Evolutionary conservation across 1,140 invertebrate species (phyloP).

Genomic region (Macrobrachium rosenbergii): DNA sequence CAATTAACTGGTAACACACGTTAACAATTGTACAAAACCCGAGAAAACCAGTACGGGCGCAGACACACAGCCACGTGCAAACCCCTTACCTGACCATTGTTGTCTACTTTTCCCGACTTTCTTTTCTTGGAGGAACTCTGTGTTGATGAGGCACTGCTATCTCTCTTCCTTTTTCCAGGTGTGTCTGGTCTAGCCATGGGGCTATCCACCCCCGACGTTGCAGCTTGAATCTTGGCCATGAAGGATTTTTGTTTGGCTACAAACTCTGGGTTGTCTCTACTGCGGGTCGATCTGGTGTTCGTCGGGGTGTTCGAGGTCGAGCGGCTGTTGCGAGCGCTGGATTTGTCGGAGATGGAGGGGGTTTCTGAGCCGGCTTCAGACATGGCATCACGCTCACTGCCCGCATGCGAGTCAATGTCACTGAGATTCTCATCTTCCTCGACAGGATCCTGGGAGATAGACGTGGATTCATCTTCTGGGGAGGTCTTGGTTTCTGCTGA

Average conservation of each 20-base stretch:
- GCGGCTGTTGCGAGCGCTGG: slow-evolving; percentile 26
- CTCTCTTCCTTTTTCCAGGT: slow-evolving; percentile 51
- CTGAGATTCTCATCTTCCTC: slow-evolving; percentile 53
- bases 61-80: background rate
- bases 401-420: slow-evolving; percentile 50
- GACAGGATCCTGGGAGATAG: slow-evolving; percentile 35
- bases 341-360: slow-evolving; percentile 46
- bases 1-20: too few relatives aligned
- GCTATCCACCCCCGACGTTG: slow-evolving; percentile 50
- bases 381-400: slow-evolving; percentile 48
- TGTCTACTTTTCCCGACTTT: slow-evolving; percentile 53
- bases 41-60: background rate
- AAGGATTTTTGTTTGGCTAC: slow-evolving; percentile 66
- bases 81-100: slow-evolving; percentile 53
- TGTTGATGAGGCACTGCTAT: slow-evolving; percentile 34
- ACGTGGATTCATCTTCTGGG: slow-evolving; percentile 38
- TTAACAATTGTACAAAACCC: background rate
- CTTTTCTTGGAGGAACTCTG: slow-evolving; percentile 44
- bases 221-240: slow-evolving; percentile 65
- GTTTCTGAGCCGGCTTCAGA: slow-evolving; percentile 54
- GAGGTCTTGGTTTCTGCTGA: slow-evolving; percentile 43
- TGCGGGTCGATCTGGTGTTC: slow-evolving; percentile 59
- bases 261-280: slow-evolving; percentile 64
- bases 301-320: slow-evolving; percentile 52
- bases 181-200: slow-evolving; percentile 49